These are phyloP conservation scores for Danaus chrysippus DNA, from an alignment of 2,888 invertebrate genomes.

Conservation along the genomic window DNA sequence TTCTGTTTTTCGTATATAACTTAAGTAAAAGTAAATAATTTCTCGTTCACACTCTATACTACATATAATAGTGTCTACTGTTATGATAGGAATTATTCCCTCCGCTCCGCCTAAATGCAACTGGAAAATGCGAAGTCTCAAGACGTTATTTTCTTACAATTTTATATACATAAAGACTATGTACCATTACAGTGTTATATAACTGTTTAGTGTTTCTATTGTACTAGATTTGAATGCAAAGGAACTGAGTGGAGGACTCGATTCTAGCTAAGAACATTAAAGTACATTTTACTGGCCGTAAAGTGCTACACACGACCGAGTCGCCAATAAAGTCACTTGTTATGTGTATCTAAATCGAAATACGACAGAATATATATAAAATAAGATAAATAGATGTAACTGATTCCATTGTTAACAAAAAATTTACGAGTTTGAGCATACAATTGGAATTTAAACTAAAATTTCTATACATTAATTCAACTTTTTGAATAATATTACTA, in stretches of 20 bases:
- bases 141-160: conserved; percentile 25
- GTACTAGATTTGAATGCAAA: conserved; percentile 31
- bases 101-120: conserved; percentile 21
- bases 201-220: conserved; percentile 27
- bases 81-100: conserved; percentile 20
- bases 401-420: background rate
- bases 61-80: conserved; percentile 22
- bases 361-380: conserved; percentile 17
- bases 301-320: conserved; percentile 33
- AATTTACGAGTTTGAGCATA: too few relatives aligned
- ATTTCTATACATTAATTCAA: too few relatives aligned
- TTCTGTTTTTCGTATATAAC: too few relatives aligned
- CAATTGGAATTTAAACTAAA: too few relatives aligned
- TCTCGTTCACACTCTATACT: background rate
- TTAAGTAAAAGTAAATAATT: too few relatives aligned
- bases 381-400: conserved; percentile 13
- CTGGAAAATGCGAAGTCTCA: conserved; percentile 25
- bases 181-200: conserved; percentile 23
- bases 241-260: conserved; percentile 28
- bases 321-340: conserved; percentile 33
- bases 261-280: conserved; percentile 34
- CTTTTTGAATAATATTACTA: too few relatives aligned
- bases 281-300: conserved; percentile 38
- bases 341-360: conserved; percentile 27
- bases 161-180: conserved; percentile 24